Conservation (phyloP, 2,113 vertebrate genomes). For the Nematolebias whitei region DNA sequence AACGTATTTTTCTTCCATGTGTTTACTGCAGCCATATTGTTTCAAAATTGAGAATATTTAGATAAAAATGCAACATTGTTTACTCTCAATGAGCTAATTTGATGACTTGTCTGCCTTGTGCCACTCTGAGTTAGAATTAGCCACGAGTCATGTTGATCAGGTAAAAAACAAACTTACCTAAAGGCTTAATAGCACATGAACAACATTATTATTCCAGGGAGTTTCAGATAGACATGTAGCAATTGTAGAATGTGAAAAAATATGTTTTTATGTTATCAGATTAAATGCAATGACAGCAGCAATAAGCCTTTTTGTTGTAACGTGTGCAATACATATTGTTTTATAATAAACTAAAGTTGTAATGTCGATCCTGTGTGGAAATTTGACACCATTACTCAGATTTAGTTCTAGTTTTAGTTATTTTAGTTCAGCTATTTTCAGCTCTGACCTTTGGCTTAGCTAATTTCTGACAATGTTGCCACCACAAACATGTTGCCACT, state of each 20-base stretch:
- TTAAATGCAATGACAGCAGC: slow-evolving; percentile 8
- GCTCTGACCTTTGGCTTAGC: too few species aligned
- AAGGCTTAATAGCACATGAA: slow-evolving; percentile 5
- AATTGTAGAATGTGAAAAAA: slow-evolving; percentile 38
- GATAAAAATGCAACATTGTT: background rate
- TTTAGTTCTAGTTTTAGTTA: too few species aligned
- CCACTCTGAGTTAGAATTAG: background rate
- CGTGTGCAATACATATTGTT: slow-evolving; percentile 11
- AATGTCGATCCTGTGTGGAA: background rate
- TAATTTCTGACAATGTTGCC: too few species aligned
- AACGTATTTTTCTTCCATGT: background rate
- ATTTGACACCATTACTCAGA: too few species aligned
- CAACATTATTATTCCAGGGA: slow-evolving; percentile 2
- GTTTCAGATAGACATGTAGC: slow-evolving; percentile 2
- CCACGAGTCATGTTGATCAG: background rate
- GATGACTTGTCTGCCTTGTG: background rate
- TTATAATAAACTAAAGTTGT: background rate
- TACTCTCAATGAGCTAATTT: background rate
- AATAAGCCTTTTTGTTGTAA: slow-evolving; percentile 4
- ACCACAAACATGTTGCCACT: too few species aligned
- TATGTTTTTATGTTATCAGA: slow-evolving; percentile 22
- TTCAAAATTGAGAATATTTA: background rate
- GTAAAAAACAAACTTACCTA: background rate
- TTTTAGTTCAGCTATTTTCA: too few species aligned
- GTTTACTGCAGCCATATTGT: background rate